Conservation (phyloP, 1,140 invertebrate species). For the Leptinotarsa undecemlineata region DNA sequence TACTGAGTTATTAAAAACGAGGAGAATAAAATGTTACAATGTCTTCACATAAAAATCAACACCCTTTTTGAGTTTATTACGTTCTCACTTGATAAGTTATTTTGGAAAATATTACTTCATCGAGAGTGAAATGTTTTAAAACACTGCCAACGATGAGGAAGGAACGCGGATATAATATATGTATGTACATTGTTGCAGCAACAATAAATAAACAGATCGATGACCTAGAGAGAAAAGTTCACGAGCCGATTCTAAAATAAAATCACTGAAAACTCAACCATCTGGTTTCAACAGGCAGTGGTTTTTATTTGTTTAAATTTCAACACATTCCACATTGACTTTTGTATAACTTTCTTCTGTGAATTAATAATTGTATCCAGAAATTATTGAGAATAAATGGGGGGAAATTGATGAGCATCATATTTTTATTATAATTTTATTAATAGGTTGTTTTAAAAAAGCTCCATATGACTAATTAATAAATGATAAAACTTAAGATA, state of each 20-base stretch:
- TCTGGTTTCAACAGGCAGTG: conserved; percentile 13
- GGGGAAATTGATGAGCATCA: no score
- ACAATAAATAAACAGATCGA: conserved; percentile 18
- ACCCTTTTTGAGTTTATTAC: not conserved
- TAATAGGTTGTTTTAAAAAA: no score
- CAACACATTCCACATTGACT: not conserved
- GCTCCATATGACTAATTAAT: no score
- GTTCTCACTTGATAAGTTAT: not conserved
- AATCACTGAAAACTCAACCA: conserved; percentile 9
- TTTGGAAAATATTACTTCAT: not conserved
- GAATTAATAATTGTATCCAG: no score
- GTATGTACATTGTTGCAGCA: conserved; percentile 4
- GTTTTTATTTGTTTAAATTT: not conserved
- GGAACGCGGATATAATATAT: conserved; percentile 8
- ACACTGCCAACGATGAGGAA: conserved; percentile 1
- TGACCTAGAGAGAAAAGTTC: conserved; percentile 14
- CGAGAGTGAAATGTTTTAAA: not conserved
- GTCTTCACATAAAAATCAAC: not conserved
- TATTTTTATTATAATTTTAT: no score
- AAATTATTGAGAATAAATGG: no score
- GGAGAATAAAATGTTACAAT: no score
- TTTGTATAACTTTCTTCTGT: no score
- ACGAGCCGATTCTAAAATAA: conserved; percentile 14
- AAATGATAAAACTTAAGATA: no score
- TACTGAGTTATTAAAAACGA: no score